Evolutionary conservation across 2,113 vertebrate species (phyloP).

Genomic region (Pipa parva): DNA sequence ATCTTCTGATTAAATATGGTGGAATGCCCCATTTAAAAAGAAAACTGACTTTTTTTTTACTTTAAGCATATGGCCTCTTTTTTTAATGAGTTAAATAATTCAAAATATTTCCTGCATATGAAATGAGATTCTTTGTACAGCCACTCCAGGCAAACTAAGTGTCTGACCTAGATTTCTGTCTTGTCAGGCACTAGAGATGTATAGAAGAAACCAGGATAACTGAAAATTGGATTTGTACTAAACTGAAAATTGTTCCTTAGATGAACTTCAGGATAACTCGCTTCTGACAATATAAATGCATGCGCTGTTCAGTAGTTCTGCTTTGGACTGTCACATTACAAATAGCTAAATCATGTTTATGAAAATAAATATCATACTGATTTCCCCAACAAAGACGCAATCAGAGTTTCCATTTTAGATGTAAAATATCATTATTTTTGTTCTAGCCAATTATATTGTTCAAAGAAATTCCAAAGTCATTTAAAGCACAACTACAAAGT

Average conservation of each 20-base stretch:
- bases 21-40: not conserved
- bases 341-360: too few relatives aligned
- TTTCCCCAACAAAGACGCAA: too few relatives aligned
- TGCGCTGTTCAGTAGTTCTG: not conserved
- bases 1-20: not conserved
- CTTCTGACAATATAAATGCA: too few relatives aligned
- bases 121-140: not conserved
- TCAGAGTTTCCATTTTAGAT: too few relatives aligned
- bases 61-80: not conserved
- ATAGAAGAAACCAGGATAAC: not conserved
- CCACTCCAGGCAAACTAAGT: not conserved
- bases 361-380: too few relatives aligned
- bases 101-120: conserved; percentile 1
- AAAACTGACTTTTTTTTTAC: not conserved
- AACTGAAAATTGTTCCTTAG: not conserved
- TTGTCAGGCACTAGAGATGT: not conserved
- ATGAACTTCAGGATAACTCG: too few relatives aligned
- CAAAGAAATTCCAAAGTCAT: too few relatives aligned
- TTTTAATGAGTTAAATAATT: conserved; percentile 9
- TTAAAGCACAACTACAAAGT: too few relatives aligned
- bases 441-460: too few relatives aligned
- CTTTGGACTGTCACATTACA: not conserved
- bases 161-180: conserved; percentile 16
- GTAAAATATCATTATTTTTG: too few relatives aligned
- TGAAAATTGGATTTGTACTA: not conserved